A percentile compares a stretch with the other conserved stretches of the same genome.
These are phyloP conservation scores for Saccopteryx leptura DNA, from an alignment of 2,113 vertebrate genomes.

Conservation along the genomic window DNA sequence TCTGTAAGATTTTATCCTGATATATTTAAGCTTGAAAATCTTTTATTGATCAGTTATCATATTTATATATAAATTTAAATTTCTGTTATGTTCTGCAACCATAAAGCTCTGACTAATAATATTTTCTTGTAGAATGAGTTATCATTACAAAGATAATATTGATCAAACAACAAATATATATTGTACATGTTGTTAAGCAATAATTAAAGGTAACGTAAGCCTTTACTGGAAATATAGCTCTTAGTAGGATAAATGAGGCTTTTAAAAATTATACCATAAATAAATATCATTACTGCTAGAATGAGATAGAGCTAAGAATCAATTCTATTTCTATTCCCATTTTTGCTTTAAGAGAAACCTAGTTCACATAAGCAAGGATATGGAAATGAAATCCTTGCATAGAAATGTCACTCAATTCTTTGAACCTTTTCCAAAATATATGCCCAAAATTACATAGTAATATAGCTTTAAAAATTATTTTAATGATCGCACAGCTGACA, in stretches of 20 bases:
- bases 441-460: conserved; percentile 58
- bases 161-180: conserved; percentile 60
- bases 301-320: not conserved
- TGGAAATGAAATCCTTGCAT: conserved; percentile 44
- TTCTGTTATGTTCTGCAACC: conserved; percentile 42
- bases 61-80: conserved; percentile 68
- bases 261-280: conserved; percentile 16
- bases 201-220: conserved; percentile 61
- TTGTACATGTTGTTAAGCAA: conserved; percentile 51
- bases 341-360: conserved; percentile 60
- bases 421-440: conserved; percentile 61
- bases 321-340: conserved; percentile 47
- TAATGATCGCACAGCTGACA: conserved; percentile 73
- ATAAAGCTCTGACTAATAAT: conserved; percentile 61
- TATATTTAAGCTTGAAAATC: conserved; percentile 54
- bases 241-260: not conserved
- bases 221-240: conserved; percentile 50
- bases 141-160: conserved; percentile 62
- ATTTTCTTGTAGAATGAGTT: conserved; percentile 67
- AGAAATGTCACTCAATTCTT: conserved; percentile 59
- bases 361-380: conserved; percentile 46
- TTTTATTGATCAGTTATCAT: conserved; percentile 66
- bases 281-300: conserved; percentile 51
- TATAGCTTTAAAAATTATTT: conserved; percentile 73
- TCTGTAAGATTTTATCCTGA: not conserved